Evolutionary conservation across 2,888 invertebrate species (phyloP).

Genomic region (Lithophane socia): DNA sequence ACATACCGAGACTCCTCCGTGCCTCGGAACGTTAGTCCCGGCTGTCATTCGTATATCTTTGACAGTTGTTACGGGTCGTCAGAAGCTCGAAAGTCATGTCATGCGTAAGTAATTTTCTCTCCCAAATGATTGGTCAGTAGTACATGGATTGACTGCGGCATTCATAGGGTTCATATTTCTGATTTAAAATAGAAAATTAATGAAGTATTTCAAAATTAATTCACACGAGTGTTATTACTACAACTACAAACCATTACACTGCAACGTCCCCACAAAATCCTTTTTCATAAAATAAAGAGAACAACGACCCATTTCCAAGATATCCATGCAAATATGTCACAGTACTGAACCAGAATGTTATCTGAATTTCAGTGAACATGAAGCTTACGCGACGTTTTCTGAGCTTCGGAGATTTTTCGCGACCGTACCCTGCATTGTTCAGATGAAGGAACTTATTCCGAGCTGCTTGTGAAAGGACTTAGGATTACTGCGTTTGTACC

Average conservation of each 20-base stretch:
- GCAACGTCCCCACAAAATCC: not conserved
- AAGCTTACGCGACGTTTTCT: slow-evolving; percentile 36
- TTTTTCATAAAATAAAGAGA: not conserved
- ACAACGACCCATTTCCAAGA: slow-evolving; percentile 8
- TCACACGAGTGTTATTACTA: not conserved
- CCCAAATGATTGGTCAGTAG: no score
- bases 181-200: not conserved
- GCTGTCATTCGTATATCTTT: no score
- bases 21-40: no score
- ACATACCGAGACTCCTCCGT: no score
- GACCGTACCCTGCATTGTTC: slow-evolving; percentile 44
- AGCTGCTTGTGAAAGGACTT: slow-evolving; percentile 20
- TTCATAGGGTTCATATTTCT: not conserved
- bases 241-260: not conserved
- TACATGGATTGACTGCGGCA: not conserved
- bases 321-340: slow-evolving; percentile 29
- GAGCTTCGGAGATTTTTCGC: slow-evolving; percentile 51
- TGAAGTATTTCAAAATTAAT: not conserved
- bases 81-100: no score
- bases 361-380: slow-evolving; percentile 35
- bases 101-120: not conserved
- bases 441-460: slow-evolving; percentile 57
- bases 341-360: slow-evolving; percentile 20
- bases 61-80: no score
- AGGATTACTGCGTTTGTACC: slow-evolving; percentile 33